Evolutionary conservation across 2,113 vertebrate species (phyloP).

Genomic region (Plotosus lineatus): DNA sequence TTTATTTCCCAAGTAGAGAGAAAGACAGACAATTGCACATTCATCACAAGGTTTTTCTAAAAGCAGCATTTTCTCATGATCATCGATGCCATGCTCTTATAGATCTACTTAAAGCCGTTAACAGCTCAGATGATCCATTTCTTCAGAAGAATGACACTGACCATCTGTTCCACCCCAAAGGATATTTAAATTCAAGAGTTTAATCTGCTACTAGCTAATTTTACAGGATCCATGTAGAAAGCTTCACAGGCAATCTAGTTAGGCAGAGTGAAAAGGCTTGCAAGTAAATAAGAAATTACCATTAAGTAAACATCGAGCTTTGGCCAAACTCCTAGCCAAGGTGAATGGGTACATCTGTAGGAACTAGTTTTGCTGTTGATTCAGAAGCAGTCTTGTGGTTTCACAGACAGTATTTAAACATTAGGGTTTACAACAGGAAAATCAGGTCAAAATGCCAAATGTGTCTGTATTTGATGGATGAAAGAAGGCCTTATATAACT

Average conservation of each 20-base stretch:
- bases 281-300: conserved; percentile 56
- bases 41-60: background rate
- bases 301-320: conserved; percentile 63
- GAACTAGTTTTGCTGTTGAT: conserved; percentile 16
- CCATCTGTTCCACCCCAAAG: conserved; percentile 20
- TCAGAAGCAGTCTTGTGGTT: conserved; percentile 14
- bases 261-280: conserved; percentile 50
- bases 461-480: conserved; percentile 54
- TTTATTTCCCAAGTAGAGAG: background rate
- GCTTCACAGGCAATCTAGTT: conserved; percentile 26
- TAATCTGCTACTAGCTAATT: conserved; percentile 17
- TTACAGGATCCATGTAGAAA: background rate
- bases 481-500: conserved; percentile 69
- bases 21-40: background rate
- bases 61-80: background rate
- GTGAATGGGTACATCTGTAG: conserved; percentile 27
- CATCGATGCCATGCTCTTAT: background rate
- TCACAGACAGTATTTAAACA: conserved; percentile 14
- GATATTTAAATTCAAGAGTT: conserved; percentile 17
- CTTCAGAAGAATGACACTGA: background rate
- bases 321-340: conserved; percentile 62
- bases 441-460: conserved; percentile 34
- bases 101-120: conserved; percentile 4
- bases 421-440: background rate
- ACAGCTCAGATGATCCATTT: conserved; percentile 29